Evolutionary conservation across 2,888 invertebrate genomes (phyloP), one percentile per base, ranked within the genome.

Genomic region (Eupithecia centaureata): DNA sequence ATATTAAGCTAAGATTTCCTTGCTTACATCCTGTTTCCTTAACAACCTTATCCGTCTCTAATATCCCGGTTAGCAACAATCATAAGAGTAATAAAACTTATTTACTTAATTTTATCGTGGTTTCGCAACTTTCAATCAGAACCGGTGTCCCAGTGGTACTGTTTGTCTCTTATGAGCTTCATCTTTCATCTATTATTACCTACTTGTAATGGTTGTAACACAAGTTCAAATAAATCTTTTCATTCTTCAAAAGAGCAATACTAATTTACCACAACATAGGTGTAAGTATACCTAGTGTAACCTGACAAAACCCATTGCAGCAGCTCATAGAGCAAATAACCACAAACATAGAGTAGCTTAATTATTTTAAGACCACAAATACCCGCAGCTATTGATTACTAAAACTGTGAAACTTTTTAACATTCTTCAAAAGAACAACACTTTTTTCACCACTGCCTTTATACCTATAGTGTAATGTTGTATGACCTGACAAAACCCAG

Each of bases 61-160:
- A 73, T 79, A 83, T 83, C 77, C 74, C 76, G 79, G 77, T 79
- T 79, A 76, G 72, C 75, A 68, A 72, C 77, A 75, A 76, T 78
- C 79, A 80, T 82, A 22, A 4, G 4, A 22, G 22, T 22, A 42
- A 22, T 22, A 18, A n/a, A 30, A 5, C 10, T 12, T 47, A 22
- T 47, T 22, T 47, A 22, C 22, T 22, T 12, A 8, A 47, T 47
- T 42, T 47, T 12, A 4, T 47, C 22, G 10, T 22, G 22, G 47
- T 47, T 47, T 2, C 47, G 47, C 47, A 22, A 12, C 4, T 4
- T 47, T 47, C 12, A 47, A 47, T 47, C 47, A 1, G 12, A 10
- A 22, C n/a, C n/a, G n/a, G n/a, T n/a, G 5, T 7, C 5, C 42
- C 7, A 8, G 35, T 35, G 18, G 35, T 35, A 15, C 1, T 42